Conservation (phyloP, 2,888 invertebrate species). For the Odontomyia ornata region DNA sequence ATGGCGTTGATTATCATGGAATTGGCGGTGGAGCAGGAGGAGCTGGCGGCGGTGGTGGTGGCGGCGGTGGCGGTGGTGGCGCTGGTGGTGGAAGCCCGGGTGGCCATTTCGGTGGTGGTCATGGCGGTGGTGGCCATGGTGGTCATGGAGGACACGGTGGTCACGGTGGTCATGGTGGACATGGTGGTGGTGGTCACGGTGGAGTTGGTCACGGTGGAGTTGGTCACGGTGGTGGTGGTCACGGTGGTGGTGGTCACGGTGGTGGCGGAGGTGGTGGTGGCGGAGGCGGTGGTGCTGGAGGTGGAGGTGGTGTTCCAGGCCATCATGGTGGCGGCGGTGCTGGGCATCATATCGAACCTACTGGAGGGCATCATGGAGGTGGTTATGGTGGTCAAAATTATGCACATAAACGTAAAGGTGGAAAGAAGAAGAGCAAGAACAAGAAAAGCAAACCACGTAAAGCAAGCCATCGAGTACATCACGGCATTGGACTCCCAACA, state of each 20-base stretch:
- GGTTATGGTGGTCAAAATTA: constrained; percentile 3
- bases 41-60: constrained; percentile 4
- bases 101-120: background rate
- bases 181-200: background rate
- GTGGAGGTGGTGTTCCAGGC: background rate
- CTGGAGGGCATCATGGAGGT: constrained; percentile 2
- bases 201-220: background rate
- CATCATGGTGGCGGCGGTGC: constrained; percentile 4
- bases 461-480: constrained; percentile 16
- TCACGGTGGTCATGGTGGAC: background rate
- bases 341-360: background rate
- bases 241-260: background rate
- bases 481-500: constrained; percentile 28
- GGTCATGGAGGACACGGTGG: background rate
- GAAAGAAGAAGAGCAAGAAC: background rate
- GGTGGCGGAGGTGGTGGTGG: background rate
- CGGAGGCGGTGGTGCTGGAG: background rate
- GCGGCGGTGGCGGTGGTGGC: constrained; percentile 11
- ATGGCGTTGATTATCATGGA: background rate
- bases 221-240: constrained; percentile 8
- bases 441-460: constrained; percentile 5
- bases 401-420: background rate
- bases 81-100: constrained; percentile 1
- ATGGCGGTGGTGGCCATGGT: constrained; percentile 24
- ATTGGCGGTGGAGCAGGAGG: background rate